phyloP scores from a whole-genome alignment of 1,140 invertebrate species.

The Cyclargus thomasi region DNA sequence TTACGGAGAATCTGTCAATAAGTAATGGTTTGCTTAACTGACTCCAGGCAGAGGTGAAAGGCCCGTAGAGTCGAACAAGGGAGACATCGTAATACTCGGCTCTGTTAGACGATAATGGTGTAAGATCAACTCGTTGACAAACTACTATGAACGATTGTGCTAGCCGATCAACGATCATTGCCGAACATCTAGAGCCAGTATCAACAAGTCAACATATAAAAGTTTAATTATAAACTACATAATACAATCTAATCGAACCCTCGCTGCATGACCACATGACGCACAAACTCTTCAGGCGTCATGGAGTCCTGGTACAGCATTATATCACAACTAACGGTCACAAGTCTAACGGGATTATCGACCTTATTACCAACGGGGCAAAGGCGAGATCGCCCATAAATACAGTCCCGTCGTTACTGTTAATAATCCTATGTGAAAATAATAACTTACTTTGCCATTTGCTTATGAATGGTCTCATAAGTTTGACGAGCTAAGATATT shows the following conservation, averaged over 20 bases:
- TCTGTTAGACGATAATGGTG: no score
- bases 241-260: background rate
- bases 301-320: background rate
- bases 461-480: conserved; percentile 1
- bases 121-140: no score
- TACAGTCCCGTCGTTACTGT: background rate
- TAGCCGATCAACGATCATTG: no score
- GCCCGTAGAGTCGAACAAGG: no score
- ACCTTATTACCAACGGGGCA: background rate
- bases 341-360: background rate
- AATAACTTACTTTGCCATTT: background rate
- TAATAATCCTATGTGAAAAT: background rate
- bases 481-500: background rate
- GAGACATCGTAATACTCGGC: no score
- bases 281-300: background rate
- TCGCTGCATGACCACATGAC: background rate
- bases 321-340: background rate
- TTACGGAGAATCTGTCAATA: no score
- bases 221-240: no score
- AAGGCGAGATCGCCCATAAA: background rate
- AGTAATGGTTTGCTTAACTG: no score
- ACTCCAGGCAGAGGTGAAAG: no score
- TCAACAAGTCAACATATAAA: no score
- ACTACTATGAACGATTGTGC: no score
- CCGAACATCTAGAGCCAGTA: no score